Evolutionary conservation across 2,113 vertebrate species (phyloP), one percentile per base, ranked within the genome.

Genomic region (Conger conger): DNA sequence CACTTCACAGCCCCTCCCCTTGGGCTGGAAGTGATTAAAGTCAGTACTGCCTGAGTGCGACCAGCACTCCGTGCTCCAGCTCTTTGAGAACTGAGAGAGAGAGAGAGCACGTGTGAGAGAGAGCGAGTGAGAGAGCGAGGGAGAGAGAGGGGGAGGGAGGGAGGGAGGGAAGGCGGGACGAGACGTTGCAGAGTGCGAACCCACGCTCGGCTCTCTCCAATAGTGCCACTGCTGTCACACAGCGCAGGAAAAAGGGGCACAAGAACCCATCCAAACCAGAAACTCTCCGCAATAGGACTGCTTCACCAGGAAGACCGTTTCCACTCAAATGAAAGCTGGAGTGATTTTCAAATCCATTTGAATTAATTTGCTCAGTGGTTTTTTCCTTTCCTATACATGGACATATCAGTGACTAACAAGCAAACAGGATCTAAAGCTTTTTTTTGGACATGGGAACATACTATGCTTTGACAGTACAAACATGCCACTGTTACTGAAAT

Each of bases 1-100:
- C 89, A 88, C 83, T 89, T 89, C 89, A 89, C 79, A 86, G 87
- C 92, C 92, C 92, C 93, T 88, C 92, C 93, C 93, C 86, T 86
- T 54, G 89, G 89, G 53, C 86, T 84, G 89, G 78, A 92, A 90
- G 90, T 89, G 90, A 93, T 90, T 90, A 88, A 63, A 92, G 90
- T 89, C 90, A 92, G 90, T 88, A 87, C 90, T 91, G 86, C 87
- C 89, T 93, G 88, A 88, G 83, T 86, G 84, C 88, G 90, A 91
- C 92, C 89, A 91, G 87, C 86, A 87, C 76, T 53, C 79, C 45
- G n/a, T 1, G 81, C 76, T 80, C 79, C 30, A 50, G 82, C 76
- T 40, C 50, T 45, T 36, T 8, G 38, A 23, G n/a, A 9, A 37
- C 30, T 23, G 79, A 30, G 79, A 27, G 54, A 17, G 30, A 30